Conservation (phyloP, 2,888 invertebrate species). For the Minunthozetes semirufus region DNA sequence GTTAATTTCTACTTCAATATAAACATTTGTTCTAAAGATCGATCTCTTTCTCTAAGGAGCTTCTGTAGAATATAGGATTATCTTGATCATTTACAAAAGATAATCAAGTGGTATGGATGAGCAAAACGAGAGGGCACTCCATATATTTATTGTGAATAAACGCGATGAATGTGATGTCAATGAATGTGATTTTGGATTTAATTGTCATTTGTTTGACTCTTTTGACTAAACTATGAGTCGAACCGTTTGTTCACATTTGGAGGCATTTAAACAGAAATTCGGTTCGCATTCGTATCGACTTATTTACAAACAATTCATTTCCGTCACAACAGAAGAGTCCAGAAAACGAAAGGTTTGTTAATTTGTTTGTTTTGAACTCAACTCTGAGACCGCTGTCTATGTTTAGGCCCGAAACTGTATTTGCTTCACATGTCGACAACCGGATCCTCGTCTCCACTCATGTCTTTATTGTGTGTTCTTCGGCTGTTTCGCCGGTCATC, state of each 20-base stretch:
- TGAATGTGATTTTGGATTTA: background rate
- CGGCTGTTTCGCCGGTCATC: constrained; percentile 69
- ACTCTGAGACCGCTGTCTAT: background rate
- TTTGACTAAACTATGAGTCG: too few relatives aligned
- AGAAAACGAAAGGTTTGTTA: constrained; percentile 29
- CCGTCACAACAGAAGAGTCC: constrained; percentile 12
- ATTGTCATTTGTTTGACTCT: background rate
- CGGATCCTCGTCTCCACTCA: constrained; percentile 53
- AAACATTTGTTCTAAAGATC: too few relatives aligned
- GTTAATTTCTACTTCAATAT: too few relatives aligned
- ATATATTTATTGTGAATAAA: too few relatives aligned
- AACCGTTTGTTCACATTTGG: constrained; percentile 28
- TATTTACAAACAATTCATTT: constrained; percentile 31
- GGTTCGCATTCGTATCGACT: constrained; percentile 31
- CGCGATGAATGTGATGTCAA: background rate
- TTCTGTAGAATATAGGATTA: too few relatives aligned
- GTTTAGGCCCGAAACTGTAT: constrained; percentile 34
- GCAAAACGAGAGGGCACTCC: too few relatives aligned
- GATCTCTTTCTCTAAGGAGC: too few relatives aligned
- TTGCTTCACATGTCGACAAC: constrained; percentile 37
- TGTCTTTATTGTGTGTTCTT: constrained; percentile 79
- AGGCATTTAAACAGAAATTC: constrained; percentile 34
- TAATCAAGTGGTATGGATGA: too few relatives aligned
- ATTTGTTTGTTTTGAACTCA: background rate
- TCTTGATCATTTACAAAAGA: too few relatives aligned